Conservation (phyloP, 1,140 invertebrate species). For the Macrobrachium nipponense region DNA sequence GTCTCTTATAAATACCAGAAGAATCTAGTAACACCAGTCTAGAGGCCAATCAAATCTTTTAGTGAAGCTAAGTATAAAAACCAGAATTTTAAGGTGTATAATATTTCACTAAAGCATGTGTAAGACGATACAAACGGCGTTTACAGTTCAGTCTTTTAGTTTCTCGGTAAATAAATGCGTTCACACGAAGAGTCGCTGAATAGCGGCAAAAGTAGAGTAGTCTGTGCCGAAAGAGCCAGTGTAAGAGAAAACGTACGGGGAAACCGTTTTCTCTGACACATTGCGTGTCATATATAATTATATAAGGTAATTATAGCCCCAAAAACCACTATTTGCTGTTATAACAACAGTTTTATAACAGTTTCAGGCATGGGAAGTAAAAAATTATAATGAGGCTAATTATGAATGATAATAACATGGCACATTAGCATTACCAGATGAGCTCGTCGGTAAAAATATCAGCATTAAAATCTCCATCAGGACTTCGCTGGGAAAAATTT, state of each 20-base stretch:
- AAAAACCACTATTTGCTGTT: not conserved
- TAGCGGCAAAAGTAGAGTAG: not conserved
- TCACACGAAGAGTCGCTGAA: not conserved
- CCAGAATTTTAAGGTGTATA: not conserved
- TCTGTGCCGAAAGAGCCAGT: not conserved
- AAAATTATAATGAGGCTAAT: conserved; percentile 12
- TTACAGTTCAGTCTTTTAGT: too few relatives aligned
- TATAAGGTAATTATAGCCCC: conserved; percentile 43
- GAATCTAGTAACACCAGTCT: too few relatives aligned
- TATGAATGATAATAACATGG: conserved; percentile 30
- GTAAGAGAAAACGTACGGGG: conserved; percentile 32
- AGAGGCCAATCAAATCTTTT: too few relatives aligned
- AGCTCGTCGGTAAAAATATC: conserved; percentile 50
- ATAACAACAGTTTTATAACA: not conserved
- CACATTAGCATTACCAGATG: conserved; percentile 44
- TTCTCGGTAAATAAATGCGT: not conserved
- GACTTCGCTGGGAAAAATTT: conserved; percentile 50
- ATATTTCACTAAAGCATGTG: not conserved
- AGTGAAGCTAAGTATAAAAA: too few relatives aligned
- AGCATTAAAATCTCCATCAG: conserved; percentile 57
- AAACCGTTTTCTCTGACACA: conserved; percentile 43
- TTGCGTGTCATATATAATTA: conserved; percentile 51
- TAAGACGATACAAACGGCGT: not conserved
- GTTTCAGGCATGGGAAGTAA: not conserved
- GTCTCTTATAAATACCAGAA: too few relatives aligned